Base-by-base conservation (phyloP, 2,888 invertebrate species). In the Tetanocera ferruginea region DNA sequence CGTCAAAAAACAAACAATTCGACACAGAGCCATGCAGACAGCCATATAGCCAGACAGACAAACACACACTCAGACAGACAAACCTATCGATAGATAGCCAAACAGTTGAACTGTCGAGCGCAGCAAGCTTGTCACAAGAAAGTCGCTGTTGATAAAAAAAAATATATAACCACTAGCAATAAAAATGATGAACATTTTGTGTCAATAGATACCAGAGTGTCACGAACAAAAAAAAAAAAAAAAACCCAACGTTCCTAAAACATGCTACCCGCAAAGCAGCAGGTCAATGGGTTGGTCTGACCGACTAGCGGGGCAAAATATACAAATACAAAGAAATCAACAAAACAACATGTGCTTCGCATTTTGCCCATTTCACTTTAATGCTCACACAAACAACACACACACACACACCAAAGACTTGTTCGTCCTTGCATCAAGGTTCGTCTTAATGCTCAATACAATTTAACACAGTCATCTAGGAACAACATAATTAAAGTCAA, bases 191-290 rank as follows among this genome's bases (percentile, higher is more conserved):
- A 19, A 19, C n/a, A 55, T 23, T 8, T 55, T 19, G 49, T 67
- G 37, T 25, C 67, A 64, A 49, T 23, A 43, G 2, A 66, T 37
- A 17, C 17, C 4, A 62, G 31, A 62, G 25, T 28, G 60, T 28
- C 8, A 14, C 14, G 14, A 31, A 28, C 11, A 8, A 37, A 37
- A 28, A 62, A 25, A 11, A 9, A 5, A 60, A 51, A 28, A 62
- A 25, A 11, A 9, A 5, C 52, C 34, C 5, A 51, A 55, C 28
- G 9, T 19, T 43, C 51, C 76, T 43, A n/a, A n/a, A n/a, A 60
- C 31, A 75, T 28, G 28, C 71, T 69, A 75, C 17, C 77, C 55
- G 52, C 66, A 43, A 57, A 74, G 57, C 52, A 62, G 31, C 60
- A 62, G 28, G 23, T 62, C 28, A 28, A 14, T 25, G 23, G 60